These are phyloP conservation scores for Saturnia pavonia DNA, from an alignment of 2,888 invertebrate species.

Conservation along the genomic window DNA sequence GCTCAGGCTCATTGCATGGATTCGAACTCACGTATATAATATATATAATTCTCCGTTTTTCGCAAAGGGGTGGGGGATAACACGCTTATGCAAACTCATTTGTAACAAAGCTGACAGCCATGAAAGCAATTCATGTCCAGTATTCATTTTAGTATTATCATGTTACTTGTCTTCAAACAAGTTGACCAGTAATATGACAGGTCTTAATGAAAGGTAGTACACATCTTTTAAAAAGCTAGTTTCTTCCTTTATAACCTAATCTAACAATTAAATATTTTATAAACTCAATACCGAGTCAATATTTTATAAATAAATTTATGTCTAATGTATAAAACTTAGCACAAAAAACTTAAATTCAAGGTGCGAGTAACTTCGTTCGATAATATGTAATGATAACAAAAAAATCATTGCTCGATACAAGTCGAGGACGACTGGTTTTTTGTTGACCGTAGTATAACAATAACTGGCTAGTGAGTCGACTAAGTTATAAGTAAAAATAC, in stretches of 20 bases:
- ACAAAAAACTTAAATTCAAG: constrained; percentile 22
- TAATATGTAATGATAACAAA: constrained; percentile 31
- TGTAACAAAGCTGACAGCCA: too few relatives aligned
- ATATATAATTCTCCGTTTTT: too few relatives aligned
- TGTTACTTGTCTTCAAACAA: too few relatives aligned
- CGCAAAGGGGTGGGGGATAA: too few relatives aligned
- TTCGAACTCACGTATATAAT: too few relatives aligned
- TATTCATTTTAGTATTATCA: too few relatives aligned
- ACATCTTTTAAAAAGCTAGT: not conserved
- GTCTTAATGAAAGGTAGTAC: not conserved
- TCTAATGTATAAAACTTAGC: constrained; percentile 12
- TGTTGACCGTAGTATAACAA: constrained; percentile 26
- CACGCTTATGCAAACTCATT: too few relatives aligned
- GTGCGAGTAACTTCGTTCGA: constrained; percentile 24
- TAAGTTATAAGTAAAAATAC: not conserved
- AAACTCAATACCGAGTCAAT: not conserved
- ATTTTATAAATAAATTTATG: not conserved
- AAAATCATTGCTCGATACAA: constrained; percentile 37
- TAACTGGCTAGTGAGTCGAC: not conserved
- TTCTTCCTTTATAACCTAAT: not conserved
- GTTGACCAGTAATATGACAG: too few relatives aligned
- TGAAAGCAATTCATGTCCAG: too few relatives aligned
- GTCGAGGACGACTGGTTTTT: constrained; percentile 52
- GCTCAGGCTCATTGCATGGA: too few relatives aligned
- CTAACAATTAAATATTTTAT: not conserved